Evolutionary conservation across 2,888 invertebrate species (phyloP), one percentile per base, ranked within the genome.

Genomic region (Sinhomidia bicolor): DNA sequence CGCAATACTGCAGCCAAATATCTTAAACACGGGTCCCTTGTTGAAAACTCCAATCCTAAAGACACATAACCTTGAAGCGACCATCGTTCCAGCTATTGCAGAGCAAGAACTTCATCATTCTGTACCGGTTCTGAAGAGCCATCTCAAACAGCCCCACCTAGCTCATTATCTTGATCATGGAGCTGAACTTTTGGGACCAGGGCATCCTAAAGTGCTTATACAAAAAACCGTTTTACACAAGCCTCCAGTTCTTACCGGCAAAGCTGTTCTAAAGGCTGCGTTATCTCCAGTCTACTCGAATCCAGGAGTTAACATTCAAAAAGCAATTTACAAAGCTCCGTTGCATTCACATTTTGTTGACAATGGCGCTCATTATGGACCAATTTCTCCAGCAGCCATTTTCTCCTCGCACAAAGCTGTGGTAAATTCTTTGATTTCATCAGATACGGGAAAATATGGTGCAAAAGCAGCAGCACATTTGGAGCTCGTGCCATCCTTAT

Each of bases 251-350:
- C 32, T 74, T 17, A 44, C 74, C 2, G 87, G 76, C 17, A 87
- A 87, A 29, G 81, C 81, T 10, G 81, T 87, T 41, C 32, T 87
- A n/a, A 87, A 87, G 60, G 62, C 57, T 10, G 81, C 81, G 5
- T 62, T 81, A 29, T 60, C 87, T 3, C 86, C 86, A 32, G 68
- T 41, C 7, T 85, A 62, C 12, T 20, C 10, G 3, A 14, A 54
- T n/a, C 47, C 74, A 41, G 57, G 26, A 12, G 12, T 29, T 5
- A 26, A n/a, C n/a, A 9, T 14, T 1, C 36, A 36, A 20, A 17
- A 36, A 20, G 85, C 60, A 12, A 57, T 85, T 20, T 7, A 41
- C 5, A 85, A 78, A 65, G 76, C 78, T 1, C 85, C 85, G 32
- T 0, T 85, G 2, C 60, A 12, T 0, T 23, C 76, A 0, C 47